Base-by-base conservation (phyloP, 2,888 invertebrate genomes). In the Eilema sororculum region DNA sequence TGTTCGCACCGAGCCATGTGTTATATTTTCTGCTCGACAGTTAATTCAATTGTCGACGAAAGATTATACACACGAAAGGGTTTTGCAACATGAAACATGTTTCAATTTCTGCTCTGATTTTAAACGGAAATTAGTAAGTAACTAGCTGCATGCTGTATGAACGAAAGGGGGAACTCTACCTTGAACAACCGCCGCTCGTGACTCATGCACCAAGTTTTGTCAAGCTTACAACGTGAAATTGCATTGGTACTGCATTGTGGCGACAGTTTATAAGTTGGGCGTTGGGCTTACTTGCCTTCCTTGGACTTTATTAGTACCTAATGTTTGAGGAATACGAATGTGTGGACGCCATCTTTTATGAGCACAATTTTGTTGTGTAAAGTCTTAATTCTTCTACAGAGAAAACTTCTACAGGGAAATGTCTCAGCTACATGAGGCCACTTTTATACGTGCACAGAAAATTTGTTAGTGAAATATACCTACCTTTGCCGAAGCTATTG, bases 211-310 rank as follows among this genome's bases (percentile, higher is more conserved):
- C 33, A 63, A 30, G 67, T 75, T 74, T 75, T 65, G 71, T 67
- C 68, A 65, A 74, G 62, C 65, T 72, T 71, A 68, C 72, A 63
- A 62, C 70, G 76, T 67, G 63, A 33, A 37, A 41, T 41, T 76
- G 76, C 76, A 76, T n/a, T n/a, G n/a, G n/a, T 71, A 73, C 73
- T 81, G 76, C 80, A 77, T 76, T 72, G 66, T 71, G 71, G 67
- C 68, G 37, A 52, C 52, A 65, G 58, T 22, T 67, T 20, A 65
- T 46, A 46, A 3, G 12, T 37, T 37, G 33, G 33, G 12, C 33
- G 37, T 52, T 60, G 28, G 25, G 9, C 30, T 62, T 64, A 66
- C 30, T 57, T 22, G 57, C 22, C 20, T 16, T 57, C 33, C 3
- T 24, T 52, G 57, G n/a, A 37, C 24, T 67, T 46, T 20, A 9